Conservation (phyloP, 1,140 invertebrate species). For the Cotesia chilonis region DNA sequence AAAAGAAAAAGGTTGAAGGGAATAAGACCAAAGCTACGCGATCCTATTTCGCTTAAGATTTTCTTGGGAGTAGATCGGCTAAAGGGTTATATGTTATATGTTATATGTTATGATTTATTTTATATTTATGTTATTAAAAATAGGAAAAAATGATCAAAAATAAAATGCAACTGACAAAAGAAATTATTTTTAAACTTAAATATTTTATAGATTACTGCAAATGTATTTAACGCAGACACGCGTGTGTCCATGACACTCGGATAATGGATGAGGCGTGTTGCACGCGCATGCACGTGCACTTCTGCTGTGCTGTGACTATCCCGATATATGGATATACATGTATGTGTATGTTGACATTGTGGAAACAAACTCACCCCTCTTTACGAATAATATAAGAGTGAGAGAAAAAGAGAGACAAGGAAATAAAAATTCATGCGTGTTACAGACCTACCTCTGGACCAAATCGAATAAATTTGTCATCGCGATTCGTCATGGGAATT, state of each 20-base stretch:
- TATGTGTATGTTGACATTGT: constrained; percentile 27
- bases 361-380: background rate
- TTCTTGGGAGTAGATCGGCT: background rate
- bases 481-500: constrained; percentile 27
- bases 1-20: constrained; percentile 1
- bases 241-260: constrained; percentile 35
- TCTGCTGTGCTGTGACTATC: background rate
- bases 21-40: background rate
- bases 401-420: constrained; percentile 7
- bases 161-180: background rate
- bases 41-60: constrained; percentile 2
- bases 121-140: background rate
- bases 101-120: background rate
- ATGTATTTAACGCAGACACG: constrained; percentile 16
- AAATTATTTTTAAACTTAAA: background rate
- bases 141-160: background rate
- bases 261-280: constrained; percentile 40
- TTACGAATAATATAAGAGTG: constrained; percentile 9
- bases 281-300: constrained; percentile 38
- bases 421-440: background rate
- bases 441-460: background rate
- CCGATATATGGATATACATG: background rate
- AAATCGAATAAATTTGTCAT: constrained; percentile 21
- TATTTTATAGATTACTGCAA: background rate
- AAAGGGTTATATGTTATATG: no score